These are phyloP conservation scores for Geotrupes spiniger DNA, from an alignment of 2,888 invertebrate species.

Conservation along the genomic window DNA sequence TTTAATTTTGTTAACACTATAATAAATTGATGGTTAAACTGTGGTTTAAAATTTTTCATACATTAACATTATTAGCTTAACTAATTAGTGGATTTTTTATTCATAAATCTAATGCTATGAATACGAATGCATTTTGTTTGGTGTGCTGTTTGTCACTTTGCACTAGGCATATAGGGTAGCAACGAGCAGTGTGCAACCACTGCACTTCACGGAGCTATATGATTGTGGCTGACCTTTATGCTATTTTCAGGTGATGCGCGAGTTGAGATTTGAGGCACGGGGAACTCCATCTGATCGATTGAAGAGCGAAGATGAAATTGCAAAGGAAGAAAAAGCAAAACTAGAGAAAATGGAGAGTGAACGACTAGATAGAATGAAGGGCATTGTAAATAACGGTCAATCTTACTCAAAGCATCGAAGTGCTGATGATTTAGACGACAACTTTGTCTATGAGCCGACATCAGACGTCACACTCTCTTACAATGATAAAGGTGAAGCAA, in stretches of 20 bases:
- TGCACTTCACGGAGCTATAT: too few relatives aligned
- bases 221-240: too few relatives aligned
- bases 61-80: too few relatives aligned
- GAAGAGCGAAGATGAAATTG: conserved; percentile 79
- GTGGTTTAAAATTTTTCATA: too few relatives aligned
- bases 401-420: conserved; percentile 61
- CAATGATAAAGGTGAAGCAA: conserved; percentile 41
- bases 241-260: conserved; percentile 57
- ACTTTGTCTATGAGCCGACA: conserved; percentile 63
- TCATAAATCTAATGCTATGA: too few relatives aligned
- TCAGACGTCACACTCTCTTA: conserved; percentile 42
- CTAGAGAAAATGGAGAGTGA: conserved; percentile 77
- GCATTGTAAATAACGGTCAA: conserved; percentile 48
- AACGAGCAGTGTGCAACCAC: too few relatives aligned
- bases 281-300: conserved; percentile 77
- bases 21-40: too few relatives aligned
- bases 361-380: conserved; percentile 75
- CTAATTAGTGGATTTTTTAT: too few relatives aligned
- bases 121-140: too few relatives aligned
- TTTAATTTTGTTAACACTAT: too few relatives aligned
- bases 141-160: too few relatives aligned
- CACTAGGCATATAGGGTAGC: too few relatives aligned
- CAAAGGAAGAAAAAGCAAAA: conserved; percentile 73
- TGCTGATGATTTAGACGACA: conserved; percentile 87
- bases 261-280: conserved; percentile 78